These are phyloP conservation scores for Parascotia fuliginaria DNA, from an alignment of 2,888 invertebrate species.

Conservation along the genomic window DNA sequence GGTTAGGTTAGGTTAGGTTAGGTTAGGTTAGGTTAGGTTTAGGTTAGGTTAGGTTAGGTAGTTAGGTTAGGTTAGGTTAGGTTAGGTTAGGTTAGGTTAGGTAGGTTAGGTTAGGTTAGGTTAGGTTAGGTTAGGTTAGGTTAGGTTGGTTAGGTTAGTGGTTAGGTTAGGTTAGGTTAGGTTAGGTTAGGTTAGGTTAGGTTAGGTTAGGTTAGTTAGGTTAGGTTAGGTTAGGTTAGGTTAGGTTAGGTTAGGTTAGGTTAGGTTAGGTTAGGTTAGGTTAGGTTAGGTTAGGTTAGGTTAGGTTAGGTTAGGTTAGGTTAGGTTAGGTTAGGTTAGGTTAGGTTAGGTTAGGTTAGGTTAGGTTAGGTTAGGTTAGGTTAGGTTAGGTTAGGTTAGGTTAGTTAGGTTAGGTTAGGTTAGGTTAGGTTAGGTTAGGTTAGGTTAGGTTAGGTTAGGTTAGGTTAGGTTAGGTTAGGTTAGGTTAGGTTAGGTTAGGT, in stretches of 20 bases:
- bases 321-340: slow-evolving; percentile 32
- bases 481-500: slow-evolving; percentile 29
- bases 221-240: slow-evolving; percentile 30
- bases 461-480: slow-evolving; percentile 34
- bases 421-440: slow-evolving; percentile 26
- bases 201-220: slow-evolving; percentile 28
- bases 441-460: slow-evolving; percentile 29
- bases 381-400: slow-evolving; percentile 27
- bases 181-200: slow-evolving; percentile 22
- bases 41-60: slow-evolving; percentile 15
- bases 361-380: slow-evolving; percentile 34
- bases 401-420: slow-evolving; percentile 29
- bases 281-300: slow-evolving; percentile 32
- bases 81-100: slow-evolving; percentile 26
- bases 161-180: slow-evolving; percentile 25
- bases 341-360: slow-evolving; percentile 16
- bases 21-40: slow-evolving; percentile 18
- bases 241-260: slow-evolving; percentile 26
- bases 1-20: slow-evolving; percentile 7
- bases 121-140: slow-evolving; percentile 7
- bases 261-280: slow-evolving; percentile 26
- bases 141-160: slow-evolving; percentile 25
- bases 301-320: slow-evolving; percentile 34
- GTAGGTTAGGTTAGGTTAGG: slow-evolving; percentile 21
- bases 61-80: slow-evolving; percentile 25